Base-by-base conservation (phyloP, 1,140 invertebrate species). In the Ceratosolen solmsi region DNA sequence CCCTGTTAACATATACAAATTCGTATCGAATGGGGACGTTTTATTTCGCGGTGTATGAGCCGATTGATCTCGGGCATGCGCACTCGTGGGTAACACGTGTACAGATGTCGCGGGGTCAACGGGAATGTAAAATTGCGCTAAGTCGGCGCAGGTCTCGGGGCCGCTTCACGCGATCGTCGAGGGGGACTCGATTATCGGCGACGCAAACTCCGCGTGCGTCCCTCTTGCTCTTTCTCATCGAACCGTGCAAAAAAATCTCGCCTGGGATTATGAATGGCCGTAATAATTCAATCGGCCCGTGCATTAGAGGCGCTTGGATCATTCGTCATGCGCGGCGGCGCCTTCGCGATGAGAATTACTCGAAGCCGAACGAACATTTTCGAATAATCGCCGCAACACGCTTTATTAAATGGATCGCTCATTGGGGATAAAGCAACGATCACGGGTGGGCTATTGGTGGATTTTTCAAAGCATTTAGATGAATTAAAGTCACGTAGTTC, bases 211-310 rank as follows among this genome's bases (percentile, higher is more conserved):
- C 1, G 17, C 15, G 36, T 36, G 13, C 27, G 5, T 49, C 46
- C 49, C 71, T 54, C 46, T 33, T 46, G 33, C 72, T 11, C 72
- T 75, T 36, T 8, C 72, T 58, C 51, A 22, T 58, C 72, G 22
- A 15, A 15, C 9, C 5, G 51, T 46, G 4, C 20, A 7, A 11
- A 3, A 0, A 73, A 80, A 80, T 54, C n/a, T 7, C 41, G 49
- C 20, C 38, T 15, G 41, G 9, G 30, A 82, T 82, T 77, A 82
- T 82, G 56, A 79, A 79, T 79, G 56, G 38, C 56, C 25, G 70
- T 74, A 79, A 82, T 82, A 82, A 82, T 82, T 82, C 81, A 82
- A 82, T 82, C 65, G 70, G 41, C 70, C 36, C 2, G 74, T 36
- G 63, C 46, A 51, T 80, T 80, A 74, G 79, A 58, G 46, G 41